Percentiles rank a stretch among this genome's conserved stretches.
Conservation (phyloP, 1,140 invertebrate species). For the Meloidogyne chitwoodi region DNA sequence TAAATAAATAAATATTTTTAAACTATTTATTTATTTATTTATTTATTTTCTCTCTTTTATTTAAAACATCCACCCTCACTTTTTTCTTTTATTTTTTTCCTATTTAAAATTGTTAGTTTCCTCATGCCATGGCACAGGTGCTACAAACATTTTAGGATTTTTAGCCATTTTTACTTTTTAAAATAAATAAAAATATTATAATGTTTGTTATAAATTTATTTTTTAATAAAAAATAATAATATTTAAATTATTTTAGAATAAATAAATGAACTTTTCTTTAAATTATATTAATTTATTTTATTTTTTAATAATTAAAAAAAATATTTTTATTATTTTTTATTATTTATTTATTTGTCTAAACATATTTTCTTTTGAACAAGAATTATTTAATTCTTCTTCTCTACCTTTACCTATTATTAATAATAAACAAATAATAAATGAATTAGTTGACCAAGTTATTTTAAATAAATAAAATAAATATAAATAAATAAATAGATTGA, state of each 20-base stretch:
- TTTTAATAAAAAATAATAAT: no score
- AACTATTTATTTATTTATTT: neutral
- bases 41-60: neutral
- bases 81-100: neutral
- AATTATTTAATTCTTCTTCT: neutral
- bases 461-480: neutral
- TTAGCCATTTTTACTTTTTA: neutral
- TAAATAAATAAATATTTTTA: neutral
- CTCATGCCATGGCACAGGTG: no score
- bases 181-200: neutral
- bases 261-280: no score
- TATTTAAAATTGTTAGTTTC: neutral
- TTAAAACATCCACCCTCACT: neutral
- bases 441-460: neutral
- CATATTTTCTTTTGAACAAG: neutral
- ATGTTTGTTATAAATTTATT: no score
- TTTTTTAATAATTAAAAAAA: neutral
- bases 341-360: neutral
- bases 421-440: neutral
- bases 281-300: neutral
- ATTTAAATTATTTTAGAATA: no score
- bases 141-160: neutral
- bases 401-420: neutral
- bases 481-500: slow-evolving; percentile 45
- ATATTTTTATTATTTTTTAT: neutral